phyloP scores from a whole-genome alignment of 2,888 invertebrate genomes.

The Galeruca laticollis region DNA sequence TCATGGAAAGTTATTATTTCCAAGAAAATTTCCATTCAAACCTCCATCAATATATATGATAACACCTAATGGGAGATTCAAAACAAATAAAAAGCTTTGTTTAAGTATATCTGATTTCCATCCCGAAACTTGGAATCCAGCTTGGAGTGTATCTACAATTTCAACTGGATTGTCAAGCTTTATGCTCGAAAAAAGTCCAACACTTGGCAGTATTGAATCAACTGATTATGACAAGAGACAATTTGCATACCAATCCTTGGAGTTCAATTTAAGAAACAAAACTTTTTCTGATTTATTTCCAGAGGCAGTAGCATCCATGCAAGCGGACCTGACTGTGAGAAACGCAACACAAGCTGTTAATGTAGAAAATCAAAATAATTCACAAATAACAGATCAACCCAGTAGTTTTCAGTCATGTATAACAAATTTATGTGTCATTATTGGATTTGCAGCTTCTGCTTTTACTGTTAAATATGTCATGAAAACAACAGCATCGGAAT shows the following conservation, averaged over 20 bases:
- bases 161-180: constrained; percentile 96
- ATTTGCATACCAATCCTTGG: constrained; percentile 85
- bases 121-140: constrained; percentile 99
- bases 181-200: constrained; percentile 96
- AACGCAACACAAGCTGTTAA: constrained; percentile 55
- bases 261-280: constrained; percentile 91
- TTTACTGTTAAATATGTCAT: constrained; percentile 94
- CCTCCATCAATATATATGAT: constrained; percentile 98
- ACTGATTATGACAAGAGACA: constrained; percentile 88
- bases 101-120: constrained; percentile 95
- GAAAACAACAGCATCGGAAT: constrained; percentile 79
- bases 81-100: constrained; percentile 91
- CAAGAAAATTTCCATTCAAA: constrained; percentile 96
- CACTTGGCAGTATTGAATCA: constrained; percentile 94
- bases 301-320: constrained; percentile 85
- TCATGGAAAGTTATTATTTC: constrained; percentile 95
- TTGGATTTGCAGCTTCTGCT: constrained; percentile 92
- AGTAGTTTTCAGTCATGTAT: constrained; percentile 83
- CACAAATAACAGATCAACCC: constrained; percentile 69
- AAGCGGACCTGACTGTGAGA: constrained; percentile 63
- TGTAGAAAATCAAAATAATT: constrained; percentile 55
- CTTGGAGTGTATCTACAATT: constrained; percentile 98
- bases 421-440: constrained; percentile 88
- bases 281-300: constrained; percentile 96
- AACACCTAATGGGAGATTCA: constrained; percentile 97